Conservation (phyloP, 2,113 vertebrate species). For the Megaptera novaeangliae region DNA sequence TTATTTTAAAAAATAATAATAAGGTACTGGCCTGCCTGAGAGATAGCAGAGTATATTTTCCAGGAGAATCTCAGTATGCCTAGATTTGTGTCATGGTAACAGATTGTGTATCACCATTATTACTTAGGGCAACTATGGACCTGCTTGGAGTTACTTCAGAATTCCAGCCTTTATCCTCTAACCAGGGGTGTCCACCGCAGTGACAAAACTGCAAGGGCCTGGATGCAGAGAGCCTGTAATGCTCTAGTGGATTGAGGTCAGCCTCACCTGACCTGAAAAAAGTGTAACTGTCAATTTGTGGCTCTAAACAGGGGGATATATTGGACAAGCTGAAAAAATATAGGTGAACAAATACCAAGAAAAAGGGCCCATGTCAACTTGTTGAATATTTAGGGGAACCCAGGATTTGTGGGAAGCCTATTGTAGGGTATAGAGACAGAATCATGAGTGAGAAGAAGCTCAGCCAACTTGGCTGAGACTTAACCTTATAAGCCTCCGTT, state of each 20-base stretch:
- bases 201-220: neutral
- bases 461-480: neutral
- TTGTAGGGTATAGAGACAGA: neutral
- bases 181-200: neutral
- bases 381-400: neutral
- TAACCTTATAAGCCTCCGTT: constrained; percentile 4
- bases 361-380: neutral
- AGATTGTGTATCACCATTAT: neutral
- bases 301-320: neutral
- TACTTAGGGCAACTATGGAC: neutral
- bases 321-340: neutral
- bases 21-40: neutral
- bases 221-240: neutral
- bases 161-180: neutral
- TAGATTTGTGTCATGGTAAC: neutral
- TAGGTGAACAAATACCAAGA: neutral
- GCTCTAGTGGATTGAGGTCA: neutral
- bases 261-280: neutral
- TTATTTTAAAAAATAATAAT: neutral
- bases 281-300: neutral
- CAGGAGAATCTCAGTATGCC: neutral
- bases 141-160: neutral
- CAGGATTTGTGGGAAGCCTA: neutral
- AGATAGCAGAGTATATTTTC: neutral
- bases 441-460: neutral